phyloP scores from a whole-genome alignment of 1,140 invertebrate genomes.

The Conus ventricosus region DNA sequence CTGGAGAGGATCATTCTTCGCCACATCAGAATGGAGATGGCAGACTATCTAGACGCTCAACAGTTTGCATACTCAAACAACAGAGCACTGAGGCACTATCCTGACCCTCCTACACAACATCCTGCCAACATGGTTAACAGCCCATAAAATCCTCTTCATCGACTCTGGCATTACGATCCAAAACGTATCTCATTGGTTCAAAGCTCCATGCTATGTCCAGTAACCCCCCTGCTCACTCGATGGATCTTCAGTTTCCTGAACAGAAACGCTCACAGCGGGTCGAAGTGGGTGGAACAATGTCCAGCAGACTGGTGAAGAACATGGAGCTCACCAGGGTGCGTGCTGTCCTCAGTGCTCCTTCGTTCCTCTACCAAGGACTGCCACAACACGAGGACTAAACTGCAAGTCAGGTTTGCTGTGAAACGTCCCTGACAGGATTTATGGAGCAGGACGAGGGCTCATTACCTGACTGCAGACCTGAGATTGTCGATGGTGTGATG shows the following conservation, averaged over 20 bases:
- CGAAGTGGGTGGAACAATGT: background rate
- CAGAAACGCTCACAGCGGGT: background rate
- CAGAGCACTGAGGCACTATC: background rate
- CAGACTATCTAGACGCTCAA: background rate
- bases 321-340: background rate
- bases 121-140: background rate
- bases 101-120: background rate
- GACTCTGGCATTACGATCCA: constrained; percentile 15
- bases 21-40: background rate
- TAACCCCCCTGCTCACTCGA: background rate
- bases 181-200: background rate
- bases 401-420: background rate
- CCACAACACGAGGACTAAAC: background rate
- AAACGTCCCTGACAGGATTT: background rate
- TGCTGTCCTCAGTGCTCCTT: background rate
- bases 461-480: background rate
- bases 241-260: constrained; percentile 4
- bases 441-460: background rate
- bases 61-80: background rate
- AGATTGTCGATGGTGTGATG: background rate
- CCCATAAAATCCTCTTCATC: background rate
- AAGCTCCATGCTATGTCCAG: background rate
- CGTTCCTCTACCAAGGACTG: background rate
- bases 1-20: background rate
- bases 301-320: background rate